Base-by-base conservation (phyloP, 2,888 invertebrate genomes). In the Dromius quadrimaculatus region DNA sequence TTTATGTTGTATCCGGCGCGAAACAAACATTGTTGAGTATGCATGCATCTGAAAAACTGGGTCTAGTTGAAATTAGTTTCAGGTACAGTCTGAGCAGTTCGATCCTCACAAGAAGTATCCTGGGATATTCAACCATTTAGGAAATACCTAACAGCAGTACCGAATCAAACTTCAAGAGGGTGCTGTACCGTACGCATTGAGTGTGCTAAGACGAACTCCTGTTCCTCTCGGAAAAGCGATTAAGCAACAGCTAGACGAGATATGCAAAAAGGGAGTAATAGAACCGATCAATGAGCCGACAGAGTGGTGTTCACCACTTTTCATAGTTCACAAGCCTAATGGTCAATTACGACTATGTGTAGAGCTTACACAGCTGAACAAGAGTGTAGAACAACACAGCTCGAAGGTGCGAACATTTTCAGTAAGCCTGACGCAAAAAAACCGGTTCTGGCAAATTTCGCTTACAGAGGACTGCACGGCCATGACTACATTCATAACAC, bases 121-220 rank as follows among this genome's bases (percentile, higher is more conserved):
- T 11, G 11, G 45, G 23, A 15, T 57, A 20, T 98, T 98, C 81
- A 87, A 97, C 59, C 85, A 97, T 71, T 95, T 96, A 86, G 89
- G 94, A 85, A 87, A 80, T 81, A 82, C 79, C 45, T 47, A 36
- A 81, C 64, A 62, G 28, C 57, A 47, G 23, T 72, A 57, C 43
- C 32, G 54, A 62, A 71, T 71, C 22, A 38, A 50, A 43, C 19
- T 66, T 20, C 64, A 34, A 45, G n/a, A n/a, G n/a, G n/a, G n/a
- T 41, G 45, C 68, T 15, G 8, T 22, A 22, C 66, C 65, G 13
- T 66, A 68, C 47, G 19, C 68, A 36, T 32, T 69, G 9, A 45
- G 13, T 63, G 69, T 50, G n/a, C 72, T 64, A 9, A 61, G 59
- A 63, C 38, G 68, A 28, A 43, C 63, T 41, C 47, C 72, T 17